Base-by-base conservation (phyloP, 1,140 invertebrate genomes). In the Agrypnia vestita region DNA sequence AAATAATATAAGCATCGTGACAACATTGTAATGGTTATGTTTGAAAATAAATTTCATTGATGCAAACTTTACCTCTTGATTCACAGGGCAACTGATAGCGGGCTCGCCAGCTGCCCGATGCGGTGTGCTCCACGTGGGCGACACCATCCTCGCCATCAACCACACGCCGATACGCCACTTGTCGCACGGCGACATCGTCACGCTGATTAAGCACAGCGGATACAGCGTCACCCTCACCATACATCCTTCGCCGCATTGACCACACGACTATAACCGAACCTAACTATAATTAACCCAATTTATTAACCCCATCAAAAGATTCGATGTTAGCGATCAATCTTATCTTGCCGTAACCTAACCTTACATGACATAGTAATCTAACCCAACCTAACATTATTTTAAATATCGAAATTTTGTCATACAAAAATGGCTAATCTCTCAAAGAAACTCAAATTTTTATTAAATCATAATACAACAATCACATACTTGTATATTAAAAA, bases 91-190 rank as follows among this genome's bases (percentile, higher is more conserved):
- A 86, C 94, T 99, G 78, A 96, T 99, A 79, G 96, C 98, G 82
- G 96, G 95, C 82, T 99, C 97, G 86, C 98, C 98, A 8, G 98
- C 98, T 0, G 96, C 98, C 84, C 91, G 96, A 74, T 98, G 97
- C 88, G 95, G 94, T 0, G 92, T 94, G 61, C 89, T 99, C 0
- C 95, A 96, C 85, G 95, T 99, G 9, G 98, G 98, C 0, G 98
- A 99, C 90, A 94, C 96, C 80, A 99, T 99, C 81, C 90, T 99
- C 55, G 97, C 97, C 7, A 98, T 99, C 0, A 99, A 99, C 91
- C 95, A 96, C 61, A 93, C 95, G 67, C 94, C 97, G 80, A 98
- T 99, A 72, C 94, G 95, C 19, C 94, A 95, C 85, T 93, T 99
- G 86, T 95, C 96, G 84, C 98, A 99, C 86, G 97, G 97, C 74